These are phyloP conservation scores for Microcebus jonahi DNA, from an alignment of 2,113 vertebrate species.

Conservation along the genomic window DNA sequence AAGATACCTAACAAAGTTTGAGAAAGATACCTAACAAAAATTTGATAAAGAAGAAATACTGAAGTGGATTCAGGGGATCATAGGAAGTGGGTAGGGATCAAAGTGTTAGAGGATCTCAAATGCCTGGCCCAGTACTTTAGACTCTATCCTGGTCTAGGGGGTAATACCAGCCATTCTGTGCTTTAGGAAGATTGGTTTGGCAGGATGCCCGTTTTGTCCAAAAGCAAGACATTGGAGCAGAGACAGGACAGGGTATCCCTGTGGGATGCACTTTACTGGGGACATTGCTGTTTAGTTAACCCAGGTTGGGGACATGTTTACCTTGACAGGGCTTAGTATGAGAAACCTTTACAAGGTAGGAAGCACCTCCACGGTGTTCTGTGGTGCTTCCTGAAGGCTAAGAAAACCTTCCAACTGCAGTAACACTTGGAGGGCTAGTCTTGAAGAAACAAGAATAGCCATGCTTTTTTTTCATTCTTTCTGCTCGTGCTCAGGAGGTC, in stretches of 20 bases:
- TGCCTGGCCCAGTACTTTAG: background rate
- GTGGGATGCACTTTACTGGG: background rate
- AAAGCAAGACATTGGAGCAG: background rate
- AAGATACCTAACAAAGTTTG: background rate
- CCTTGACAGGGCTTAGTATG: background rate
- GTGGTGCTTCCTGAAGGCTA: background rate
- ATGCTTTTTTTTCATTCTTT: background rate
- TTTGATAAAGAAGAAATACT: background rate
- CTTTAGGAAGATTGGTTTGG: background rate
- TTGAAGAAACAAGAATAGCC: background rate
- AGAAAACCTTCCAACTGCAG: conserved; percentile 12
- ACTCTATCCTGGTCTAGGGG: background rate
- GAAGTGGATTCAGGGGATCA: background rate
- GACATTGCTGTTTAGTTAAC: background rate
- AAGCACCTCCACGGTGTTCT: background rate
- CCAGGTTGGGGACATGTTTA: background rate
- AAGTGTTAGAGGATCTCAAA: background rate
- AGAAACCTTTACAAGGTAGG: background rate
- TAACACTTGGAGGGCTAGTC: background rate
- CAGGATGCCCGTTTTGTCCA: background rate
- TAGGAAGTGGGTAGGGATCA: background rate
- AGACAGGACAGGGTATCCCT: background rate
- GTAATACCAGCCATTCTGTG: background rate
- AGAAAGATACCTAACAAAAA: background rate
- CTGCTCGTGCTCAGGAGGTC: background rate